Conservation (phyloP, 2,797 vertebrate species). For the Pseudotriccus pelzelni region DNA sequence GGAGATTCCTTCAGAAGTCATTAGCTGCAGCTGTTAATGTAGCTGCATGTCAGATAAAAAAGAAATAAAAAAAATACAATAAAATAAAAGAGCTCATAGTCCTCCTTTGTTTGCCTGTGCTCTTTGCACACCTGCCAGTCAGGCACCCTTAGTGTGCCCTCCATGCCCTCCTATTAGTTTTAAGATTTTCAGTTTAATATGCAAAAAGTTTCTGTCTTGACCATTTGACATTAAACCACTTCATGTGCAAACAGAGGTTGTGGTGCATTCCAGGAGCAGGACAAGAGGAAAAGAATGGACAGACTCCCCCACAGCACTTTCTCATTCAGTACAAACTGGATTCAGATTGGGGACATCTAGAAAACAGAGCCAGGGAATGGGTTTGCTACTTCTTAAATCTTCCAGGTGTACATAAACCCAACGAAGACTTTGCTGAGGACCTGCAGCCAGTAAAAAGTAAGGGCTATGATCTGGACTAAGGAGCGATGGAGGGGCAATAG, state of each 20-base stretch:
- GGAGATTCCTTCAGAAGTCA: constrained; percentile 5
- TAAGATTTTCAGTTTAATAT: background rate
- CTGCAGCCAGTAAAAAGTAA: background rate
- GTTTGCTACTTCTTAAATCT: background rate
- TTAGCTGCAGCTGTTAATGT: background rate
- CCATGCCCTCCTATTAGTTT: background rate
- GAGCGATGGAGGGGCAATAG: background rate
- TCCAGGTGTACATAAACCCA: background rate
- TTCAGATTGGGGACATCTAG: background rate
- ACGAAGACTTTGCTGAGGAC: background rate
- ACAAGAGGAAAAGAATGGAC: background rate
- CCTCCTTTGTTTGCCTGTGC: background rate
- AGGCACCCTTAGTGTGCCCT: background rate
- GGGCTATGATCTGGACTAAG: background rate
- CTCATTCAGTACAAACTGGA: background rate
- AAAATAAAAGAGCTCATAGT: background rate
- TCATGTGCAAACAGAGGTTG: background rate
- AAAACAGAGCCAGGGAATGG: background rate
- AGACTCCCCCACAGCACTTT: background rate
- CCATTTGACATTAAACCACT: background rate
- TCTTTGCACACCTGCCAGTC: background rate
- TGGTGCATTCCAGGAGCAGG: background rate
- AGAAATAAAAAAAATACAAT: no score
- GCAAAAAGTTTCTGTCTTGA: background rate
- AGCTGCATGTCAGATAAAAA: background rate